Conservation (phyloP, 2,888 invertebrate species). For the Cerastoderma edule region DNA sequence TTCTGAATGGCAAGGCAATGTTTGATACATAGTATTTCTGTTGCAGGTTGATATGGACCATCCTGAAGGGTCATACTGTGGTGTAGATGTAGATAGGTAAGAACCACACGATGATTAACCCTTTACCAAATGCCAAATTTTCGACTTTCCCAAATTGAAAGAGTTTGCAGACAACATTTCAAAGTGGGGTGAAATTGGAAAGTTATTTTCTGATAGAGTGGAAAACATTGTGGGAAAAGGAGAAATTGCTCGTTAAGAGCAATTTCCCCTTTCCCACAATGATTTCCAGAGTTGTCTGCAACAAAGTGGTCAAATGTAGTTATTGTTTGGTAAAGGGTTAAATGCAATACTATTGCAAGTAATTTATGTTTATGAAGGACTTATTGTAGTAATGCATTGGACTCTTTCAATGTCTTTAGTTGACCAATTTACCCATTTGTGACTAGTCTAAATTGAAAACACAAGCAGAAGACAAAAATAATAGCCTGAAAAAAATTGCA, state of each 20-base stretch:
- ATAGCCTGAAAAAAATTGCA: no score
- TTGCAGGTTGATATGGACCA: conserved; percentile 77
- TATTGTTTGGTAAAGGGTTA: neutral
- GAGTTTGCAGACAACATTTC: neutral
- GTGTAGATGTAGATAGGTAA: conserved; percentile 81
- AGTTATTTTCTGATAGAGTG: neutral
- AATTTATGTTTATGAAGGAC: no score
- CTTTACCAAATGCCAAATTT: conserved; percentile 9
- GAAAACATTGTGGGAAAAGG: conserved; percentile 14
- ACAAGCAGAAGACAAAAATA: no score
- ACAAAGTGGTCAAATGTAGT: neutral
- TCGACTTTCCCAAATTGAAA: neutral
- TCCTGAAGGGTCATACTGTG: conserved; percentile 79
- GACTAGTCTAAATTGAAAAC: no score
- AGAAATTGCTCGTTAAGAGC: conserved; percentile 7
- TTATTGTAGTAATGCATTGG: no score
- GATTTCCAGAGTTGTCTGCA: neutral
- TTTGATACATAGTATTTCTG: no score
- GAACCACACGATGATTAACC: neutral
- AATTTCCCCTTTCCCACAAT: conserved; percentile 8
- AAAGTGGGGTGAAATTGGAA: neutral
- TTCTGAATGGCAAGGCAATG: no score
- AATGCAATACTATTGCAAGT: no score
- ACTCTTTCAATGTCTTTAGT: no score
- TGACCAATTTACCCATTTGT: no score